These are phyloP conservation scores for Trissolcus basalis DNA, from an alignment of 1,140 invertebrate species.

Conservation along the genomic window DNA sequence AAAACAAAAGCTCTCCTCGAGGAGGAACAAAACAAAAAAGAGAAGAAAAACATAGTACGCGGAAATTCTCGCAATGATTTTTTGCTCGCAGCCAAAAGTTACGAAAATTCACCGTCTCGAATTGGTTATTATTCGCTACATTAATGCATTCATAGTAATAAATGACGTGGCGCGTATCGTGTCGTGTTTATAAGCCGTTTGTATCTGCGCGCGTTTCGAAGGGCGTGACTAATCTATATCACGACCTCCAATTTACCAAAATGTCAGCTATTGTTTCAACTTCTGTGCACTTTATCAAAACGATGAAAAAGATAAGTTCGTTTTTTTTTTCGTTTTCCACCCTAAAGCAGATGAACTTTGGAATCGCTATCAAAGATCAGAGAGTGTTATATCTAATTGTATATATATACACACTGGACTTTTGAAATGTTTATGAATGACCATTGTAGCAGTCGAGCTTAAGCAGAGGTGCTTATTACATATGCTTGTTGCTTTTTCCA, in stretches of 20 bases:
- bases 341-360: constrained; percentile 29
- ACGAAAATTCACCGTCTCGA: not conserved
- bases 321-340: too few relatives aligned
- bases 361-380: constrained; percentile 27
- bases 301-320: not conserved
- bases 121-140: constrained; percentile 28
- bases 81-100: not conserved
- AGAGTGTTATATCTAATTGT: constrained; percentile 25
- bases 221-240: constrained; percentile 61
- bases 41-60: too few relatives aligned
- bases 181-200: constrained; percentile 54
- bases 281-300: constrained; percentile 32
- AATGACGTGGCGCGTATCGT: constrained; percentile 51
- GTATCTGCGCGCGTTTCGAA: constrained; percentile 55
- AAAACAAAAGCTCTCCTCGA: too few relatives aligned
- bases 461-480: constrained; percentile 16
- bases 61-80: too few relatives aligned
- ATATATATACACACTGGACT: too few relatives aligned
- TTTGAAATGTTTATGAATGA: constrained; percentile 5
- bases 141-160: constrained; percentile 46
- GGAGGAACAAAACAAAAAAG: too few relatives aligned
- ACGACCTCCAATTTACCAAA: constrained; percentile 56
- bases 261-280: constrained; percentile 39
- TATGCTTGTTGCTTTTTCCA: constrained; percentile 8
- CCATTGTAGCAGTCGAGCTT: too few relatives aligned